Evolutionary conservation across 2,888 invertebrate species (phyloP).

Genomic region (Drosophila yooni): DNA sequence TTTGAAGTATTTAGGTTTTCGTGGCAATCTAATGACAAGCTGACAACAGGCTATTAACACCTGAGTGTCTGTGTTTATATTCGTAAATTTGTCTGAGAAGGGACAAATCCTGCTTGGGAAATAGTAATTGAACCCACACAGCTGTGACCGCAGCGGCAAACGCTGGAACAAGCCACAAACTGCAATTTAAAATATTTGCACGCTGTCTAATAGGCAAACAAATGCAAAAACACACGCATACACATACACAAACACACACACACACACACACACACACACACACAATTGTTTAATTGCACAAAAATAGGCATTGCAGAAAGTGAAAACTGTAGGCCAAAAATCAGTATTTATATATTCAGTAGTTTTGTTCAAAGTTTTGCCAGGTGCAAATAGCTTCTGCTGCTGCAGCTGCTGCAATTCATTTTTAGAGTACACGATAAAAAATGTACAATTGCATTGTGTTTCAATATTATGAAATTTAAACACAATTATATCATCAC

Average conservation of each 20-base stretch:
- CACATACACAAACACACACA: neutral
- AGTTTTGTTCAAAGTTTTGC: slow-evolving; percentile 18
- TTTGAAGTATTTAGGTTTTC: slow-evolving; percentile 13
- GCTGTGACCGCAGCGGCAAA: slow-evolving; percentile 27
- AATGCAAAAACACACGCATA: neutral
- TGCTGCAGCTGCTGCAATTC: neutral
- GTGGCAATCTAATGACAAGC: neutral
- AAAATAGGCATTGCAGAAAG: neutral
- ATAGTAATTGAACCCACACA: neutral
- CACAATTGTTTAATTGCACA: slow-evolving; percentile 2
- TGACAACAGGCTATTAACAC: slow-evolving; percentile 13
- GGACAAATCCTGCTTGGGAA: neutral
- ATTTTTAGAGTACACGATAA: neutral
- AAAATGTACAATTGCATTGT: neutral
- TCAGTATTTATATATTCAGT: slow-evolving; percentile 10
- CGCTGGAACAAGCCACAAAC: slow-evolving; percentile 35
- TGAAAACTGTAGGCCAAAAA: neutral
- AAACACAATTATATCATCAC: neutral
- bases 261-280: neutral
- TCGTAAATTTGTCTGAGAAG: neutral
- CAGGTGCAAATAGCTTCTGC: slow-evolving; percentile 9
- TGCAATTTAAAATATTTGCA: slow-evolving; percentile 41
- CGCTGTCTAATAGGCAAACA: slow-evolving; percentile 12
- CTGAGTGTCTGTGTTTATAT: neutral
- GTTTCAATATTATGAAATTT: neutral